These are phyloP conservation scores for Adineta ricciae DNA, from an alignment of 2,888 invertebrate genomes.

Conservation along the genomic window DNA sequence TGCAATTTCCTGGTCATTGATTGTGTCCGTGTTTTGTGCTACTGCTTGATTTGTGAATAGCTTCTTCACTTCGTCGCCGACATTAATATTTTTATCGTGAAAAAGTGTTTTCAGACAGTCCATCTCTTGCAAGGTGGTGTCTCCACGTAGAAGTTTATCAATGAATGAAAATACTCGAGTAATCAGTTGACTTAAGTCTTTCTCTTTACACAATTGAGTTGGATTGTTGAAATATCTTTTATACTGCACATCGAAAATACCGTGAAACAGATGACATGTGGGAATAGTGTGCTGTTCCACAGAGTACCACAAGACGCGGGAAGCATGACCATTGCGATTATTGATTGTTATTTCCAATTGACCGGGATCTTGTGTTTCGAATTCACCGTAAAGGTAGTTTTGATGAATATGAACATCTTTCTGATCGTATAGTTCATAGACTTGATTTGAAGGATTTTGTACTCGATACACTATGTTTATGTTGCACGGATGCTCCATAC, in stretches of 20 bases:
- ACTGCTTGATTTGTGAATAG: not conserved
- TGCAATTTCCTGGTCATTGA: not conserved
- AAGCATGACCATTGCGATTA: not conserved
- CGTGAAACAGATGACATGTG: not conserved
- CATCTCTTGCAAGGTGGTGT: not conserved
- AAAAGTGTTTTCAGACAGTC: not conserved
- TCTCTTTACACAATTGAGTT: not conserved
- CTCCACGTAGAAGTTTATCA: not conserved
- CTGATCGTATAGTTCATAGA: not conserved
- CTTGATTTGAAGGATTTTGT: not conserved
- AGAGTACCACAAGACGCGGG: not conserved
- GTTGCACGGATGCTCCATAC: not conserved
- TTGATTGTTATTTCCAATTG: not conserved
- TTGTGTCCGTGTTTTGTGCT: not conserved
- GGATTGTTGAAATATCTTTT: not conserved
- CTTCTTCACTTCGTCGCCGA: not conserved
- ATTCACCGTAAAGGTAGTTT: not conserved
- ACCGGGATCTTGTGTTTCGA: not conserved
- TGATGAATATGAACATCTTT: not conserved
- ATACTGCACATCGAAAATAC: not conserved
- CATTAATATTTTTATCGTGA: not conserved
- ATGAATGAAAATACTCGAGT: not conserved
- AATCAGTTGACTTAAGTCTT: not conserved
- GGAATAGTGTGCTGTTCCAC: not conserved
- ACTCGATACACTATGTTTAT: not conserved